Percentiles rank a stretch among this genome's conserved stretches.
Conservation (phyloP, 2,888 invertebrate species). For the Drosophila neoperkinsi region DNA sequence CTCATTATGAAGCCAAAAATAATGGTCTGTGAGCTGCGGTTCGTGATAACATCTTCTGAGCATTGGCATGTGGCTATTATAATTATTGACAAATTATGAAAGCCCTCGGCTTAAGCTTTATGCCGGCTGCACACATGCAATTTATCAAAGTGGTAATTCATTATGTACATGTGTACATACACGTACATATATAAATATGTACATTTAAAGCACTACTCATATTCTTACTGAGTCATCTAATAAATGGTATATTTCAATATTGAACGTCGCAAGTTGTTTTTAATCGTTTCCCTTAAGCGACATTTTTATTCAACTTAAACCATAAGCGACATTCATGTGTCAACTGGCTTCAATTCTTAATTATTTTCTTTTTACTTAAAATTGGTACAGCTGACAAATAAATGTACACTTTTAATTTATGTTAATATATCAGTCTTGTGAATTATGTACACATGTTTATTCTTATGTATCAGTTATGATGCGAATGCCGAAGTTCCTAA, state of each 20-base stretch:
- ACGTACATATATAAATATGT: not conserved
- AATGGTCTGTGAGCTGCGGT: conserved; percentile 16
- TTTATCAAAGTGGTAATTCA: conserved; percentile 25
- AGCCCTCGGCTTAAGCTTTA: conserved; percentile 16
- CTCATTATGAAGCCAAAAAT: conserved; percentile 36
- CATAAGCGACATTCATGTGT: not conserved
- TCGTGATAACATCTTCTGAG: not conserved
- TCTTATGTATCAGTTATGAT: not conserved
- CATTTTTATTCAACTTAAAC: not conserved
- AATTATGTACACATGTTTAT: not conserved
- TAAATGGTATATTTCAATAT: not conserved
- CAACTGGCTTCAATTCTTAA: not conserved
- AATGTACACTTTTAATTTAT: not conserved
- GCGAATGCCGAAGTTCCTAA: not conserved
- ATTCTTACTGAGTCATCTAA: not conserved
- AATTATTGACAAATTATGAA: conserved; percentile 38
- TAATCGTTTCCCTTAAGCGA: not conserved
- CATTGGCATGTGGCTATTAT: conserved; percentile 29
- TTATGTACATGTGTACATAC: not conserved
- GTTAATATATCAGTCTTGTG: conserved; percentile 44
- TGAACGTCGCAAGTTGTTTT: not conserved
- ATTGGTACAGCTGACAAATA: not conserved
- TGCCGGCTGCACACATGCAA: conserved; percentile 12
- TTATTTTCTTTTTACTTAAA: not conserved
- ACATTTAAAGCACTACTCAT: not conserved